phyloP scores from a whole-genome alignment of 2,113 vertebrate genomes.

The Holacanthus passer region DNA sequence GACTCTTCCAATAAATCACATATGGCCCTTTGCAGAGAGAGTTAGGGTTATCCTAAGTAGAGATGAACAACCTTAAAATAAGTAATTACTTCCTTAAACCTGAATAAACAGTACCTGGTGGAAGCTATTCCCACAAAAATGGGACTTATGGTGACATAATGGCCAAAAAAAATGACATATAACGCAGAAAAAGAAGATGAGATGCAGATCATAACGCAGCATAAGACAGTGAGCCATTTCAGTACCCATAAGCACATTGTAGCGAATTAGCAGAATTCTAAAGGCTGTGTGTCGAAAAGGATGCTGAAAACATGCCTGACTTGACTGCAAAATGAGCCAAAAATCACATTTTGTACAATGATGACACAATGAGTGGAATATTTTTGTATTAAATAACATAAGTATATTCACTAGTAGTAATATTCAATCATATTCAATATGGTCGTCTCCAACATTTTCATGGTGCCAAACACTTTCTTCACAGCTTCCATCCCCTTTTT shows the following conservation, averaged over 20 bases:
- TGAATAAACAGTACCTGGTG: too few species aligned
- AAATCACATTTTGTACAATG: too few species aligned
- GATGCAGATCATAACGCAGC: not conserved
- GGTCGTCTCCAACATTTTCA: too few species aligned
- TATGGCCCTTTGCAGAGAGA: not conserved
- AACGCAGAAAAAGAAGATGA: not conserved
- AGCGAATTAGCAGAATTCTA: not conserved
- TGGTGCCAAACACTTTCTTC: not conserved
- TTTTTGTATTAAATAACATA: too few species aligned
- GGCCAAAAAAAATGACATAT: not conserved
- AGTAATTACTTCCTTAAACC: too few species aligned
- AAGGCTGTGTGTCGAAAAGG: too few species aligned
- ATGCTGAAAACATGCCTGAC: not conserved
- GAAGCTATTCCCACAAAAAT: constrained; percentile 5
- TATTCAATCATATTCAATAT: too few species aligned
- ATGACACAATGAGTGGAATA: too few species aligned
- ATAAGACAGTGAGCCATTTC: too few species aligned
- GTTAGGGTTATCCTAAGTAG: constrained; percentile 9
- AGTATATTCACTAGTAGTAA: too few species aligned
- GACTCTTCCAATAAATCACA: constrained; percentile 42
- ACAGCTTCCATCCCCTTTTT: not conserved
- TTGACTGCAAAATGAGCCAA: not conserved
- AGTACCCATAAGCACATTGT: not conserved
- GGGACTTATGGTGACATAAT: not conserved
- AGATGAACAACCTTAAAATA: not conserved